Conservation (phyloP, 2,888 invertebrate genomes). For the Atethmia centrago region DNA sequence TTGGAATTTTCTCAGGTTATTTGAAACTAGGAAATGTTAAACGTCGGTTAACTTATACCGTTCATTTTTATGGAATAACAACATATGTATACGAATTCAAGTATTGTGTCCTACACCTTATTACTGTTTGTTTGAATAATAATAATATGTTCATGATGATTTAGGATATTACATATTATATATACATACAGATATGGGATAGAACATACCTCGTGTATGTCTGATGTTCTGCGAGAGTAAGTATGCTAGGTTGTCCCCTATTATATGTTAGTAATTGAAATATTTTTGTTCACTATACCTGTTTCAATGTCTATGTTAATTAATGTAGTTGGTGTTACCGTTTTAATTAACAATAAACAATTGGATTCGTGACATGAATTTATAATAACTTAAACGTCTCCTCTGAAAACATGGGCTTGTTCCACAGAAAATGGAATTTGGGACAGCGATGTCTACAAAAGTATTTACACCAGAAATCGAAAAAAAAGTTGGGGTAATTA, state of each 20-base stretch:
- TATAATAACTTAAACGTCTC: slow-evolving; percentile 25
- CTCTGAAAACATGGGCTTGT: slow-evolving; percentile 12
- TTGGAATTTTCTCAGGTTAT: not conserved
- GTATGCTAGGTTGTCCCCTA: too few species aligned
- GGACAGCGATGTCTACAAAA: not conserved
- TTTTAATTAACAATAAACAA: too few species aligned
- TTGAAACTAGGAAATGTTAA: slow-evolving; percentile 7
- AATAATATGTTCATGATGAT: slow-evolving; percentile 32
- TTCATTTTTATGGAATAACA: slow-evolving; percentile 27
- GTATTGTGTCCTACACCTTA: slow-evolving; percentile 16
- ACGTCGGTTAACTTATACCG: slow-evolving; percentile 8
- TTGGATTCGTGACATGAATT: slow-evolving; percentile 50
- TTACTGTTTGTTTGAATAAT: slow-evolving; percentile 38
- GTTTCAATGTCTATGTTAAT: too few species aligned
- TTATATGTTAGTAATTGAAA: too few species aligned
- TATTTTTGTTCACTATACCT: too few species aligned
- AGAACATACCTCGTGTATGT: too few species aligned
- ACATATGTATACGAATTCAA: not conserved
- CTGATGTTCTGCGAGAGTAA: too few species aligned
- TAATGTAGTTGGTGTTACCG: too few species aligned
- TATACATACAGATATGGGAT: too few species aligned
- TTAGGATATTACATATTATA: too few species aligned
- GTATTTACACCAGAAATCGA: not conserved
- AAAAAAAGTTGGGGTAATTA: not conserved
- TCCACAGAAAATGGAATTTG: slow-evolving; percentile 2